Evolutionary conservation across 2,113 vertebrate genomes (phyloP).

Genomic region (Anthoscopus minutus): DNA sequence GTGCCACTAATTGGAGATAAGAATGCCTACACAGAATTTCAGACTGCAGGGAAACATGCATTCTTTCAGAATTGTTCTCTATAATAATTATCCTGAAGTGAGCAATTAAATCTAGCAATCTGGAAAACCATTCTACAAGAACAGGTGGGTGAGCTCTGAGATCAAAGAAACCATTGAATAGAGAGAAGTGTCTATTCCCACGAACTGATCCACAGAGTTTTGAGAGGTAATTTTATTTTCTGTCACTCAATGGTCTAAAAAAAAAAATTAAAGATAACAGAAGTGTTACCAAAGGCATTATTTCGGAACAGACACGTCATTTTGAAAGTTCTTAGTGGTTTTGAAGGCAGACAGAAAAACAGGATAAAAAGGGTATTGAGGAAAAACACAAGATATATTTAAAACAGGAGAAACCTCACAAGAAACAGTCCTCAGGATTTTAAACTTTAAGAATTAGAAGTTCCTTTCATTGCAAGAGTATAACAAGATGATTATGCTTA

Average conservation of each 20-base stretch:
- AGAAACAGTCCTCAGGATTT: not conserved
- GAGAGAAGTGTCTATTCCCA: not conserved
- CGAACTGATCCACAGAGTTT: not conserved
- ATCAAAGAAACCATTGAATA: not conserved
- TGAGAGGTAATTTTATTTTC: not conserved
- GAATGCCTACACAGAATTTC: not conserved
- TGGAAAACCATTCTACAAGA: not conserved
- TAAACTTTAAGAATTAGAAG: not conserved
- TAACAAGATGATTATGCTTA: not conserved
- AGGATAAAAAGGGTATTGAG: not conserved
- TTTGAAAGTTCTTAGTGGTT: not conserved
- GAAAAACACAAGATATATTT: not conserved
- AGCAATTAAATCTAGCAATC: slow-evolving; percentile 7
- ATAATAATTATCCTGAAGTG: not conserved
- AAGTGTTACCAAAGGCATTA: not conserved
- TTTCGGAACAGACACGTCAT: not conserved
- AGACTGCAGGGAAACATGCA: not conserved
- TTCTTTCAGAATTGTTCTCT: not conserved
- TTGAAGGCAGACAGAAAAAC: not conserved
- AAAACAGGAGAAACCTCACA: not conserved
- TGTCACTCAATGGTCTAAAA: not conserved
- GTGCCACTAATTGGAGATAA: not conserved
- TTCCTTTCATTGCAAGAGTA: not conserved
- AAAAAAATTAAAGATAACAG: not conserved
- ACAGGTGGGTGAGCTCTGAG: not conserved